These are phyloP conservation scores for Indicator maculatus DNA, from an alignment of 2,113 vertebrate species.

Conservation along the genomic window DNA sequence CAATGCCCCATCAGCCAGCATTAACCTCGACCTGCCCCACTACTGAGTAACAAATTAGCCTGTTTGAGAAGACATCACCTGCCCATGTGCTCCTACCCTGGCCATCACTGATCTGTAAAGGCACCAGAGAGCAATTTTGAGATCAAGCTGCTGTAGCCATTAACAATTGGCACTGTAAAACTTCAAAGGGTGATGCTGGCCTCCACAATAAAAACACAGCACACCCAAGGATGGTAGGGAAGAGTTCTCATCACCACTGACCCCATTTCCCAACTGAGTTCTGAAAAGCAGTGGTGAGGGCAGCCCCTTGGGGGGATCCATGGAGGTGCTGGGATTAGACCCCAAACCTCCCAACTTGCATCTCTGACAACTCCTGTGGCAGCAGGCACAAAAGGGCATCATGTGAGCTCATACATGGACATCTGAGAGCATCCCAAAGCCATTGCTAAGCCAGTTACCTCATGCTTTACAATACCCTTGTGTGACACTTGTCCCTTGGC, in stretches of 20 bases:
- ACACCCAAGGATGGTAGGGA: not conserved
- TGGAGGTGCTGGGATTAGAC: not conserved
- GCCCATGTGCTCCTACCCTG: not conserved
- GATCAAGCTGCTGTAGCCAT: not conserved
- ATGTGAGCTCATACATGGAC: not conserved
- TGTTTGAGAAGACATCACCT: not conserved
- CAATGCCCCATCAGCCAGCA: not conserved
- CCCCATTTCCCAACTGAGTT: not conserved
- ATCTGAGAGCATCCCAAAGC: not conserved
- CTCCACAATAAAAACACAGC: not conserved
- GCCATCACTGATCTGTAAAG: not conserved
- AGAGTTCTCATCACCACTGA: rapidly evolving
- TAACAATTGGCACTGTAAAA: conserved; percentile 4
- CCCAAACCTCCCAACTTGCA: not conserved
- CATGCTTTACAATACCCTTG: not conserved
- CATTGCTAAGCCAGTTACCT: not conserved
- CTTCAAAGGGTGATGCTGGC: not conserved
- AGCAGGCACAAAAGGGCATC: not conserved
- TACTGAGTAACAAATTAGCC: not conserved
- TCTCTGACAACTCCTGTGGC: not conserved
- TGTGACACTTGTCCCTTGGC: not conserved
- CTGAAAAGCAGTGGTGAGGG: not conserved
- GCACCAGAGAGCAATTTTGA: not conserved
- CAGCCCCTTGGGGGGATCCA: rapidly evolving
- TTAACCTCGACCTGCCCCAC: not conserved